Evolutionary conservation across 2,888 invertebrate genomes (phyloP).

Genomic region (Volucella bombylans): DNA sequence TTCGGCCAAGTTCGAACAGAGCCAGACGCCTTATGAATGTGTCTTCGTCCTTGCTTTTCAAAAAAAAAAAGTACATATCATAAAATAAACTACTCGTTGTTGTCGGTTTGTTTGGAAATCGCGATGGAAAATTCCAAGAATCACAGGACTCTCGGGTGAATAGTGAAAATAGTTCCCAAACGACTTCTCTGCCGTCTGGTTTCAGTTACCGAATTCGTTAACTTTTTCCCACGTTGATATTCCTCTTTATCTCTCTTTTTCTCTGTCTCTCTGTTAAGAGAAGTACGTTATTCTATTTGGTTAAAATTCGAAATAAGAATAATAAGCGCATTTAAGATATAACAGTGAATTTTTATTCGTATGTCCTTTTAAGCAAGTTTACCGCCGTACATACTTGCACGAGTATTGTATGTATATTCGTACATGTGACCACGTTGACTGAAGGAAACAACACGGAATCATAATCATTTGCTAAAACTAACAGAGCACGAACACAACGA

Average conservation of each 20-base stretch:
- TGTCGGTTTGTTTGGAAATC: conserved; percentile 34
- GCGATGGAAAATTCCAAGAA: conserved; percentile 7
- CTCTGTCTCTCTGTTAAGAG: conserved; percentile 5
- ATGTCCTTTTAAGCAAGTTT: conserved; percentile 48
- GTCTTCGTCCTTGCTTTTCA: conserved; percentile 54
- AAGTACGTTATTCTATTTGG: neutral
- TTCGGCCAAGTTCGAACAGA: conserved; percentile 8
- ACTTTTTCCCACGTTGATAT: no score
- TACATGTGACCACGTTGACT: conserved; percentile 42
- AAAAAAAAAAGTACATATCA: conserved; percentile 25
- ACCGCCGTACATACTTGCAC: conserved; percentile 10
- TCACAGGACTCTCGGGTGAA: conserved; percentile 37
- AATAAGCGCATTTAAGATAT: conserved; percentile 43
- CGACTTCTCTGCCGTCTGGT: conserved; percentile 47
- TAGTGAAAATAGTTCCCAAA: conserved; percentile 38
- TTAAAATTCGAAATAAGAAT: conserved; percentile 12
- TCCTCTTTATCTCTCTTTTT: neutral
- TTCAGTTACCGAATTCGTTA: neutral
- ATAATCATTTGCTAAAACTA: conserved; percentile 71
- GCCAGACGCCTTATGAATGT: conserved; percentile 45
- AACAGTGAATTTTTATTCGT: conserved; percentile 58
- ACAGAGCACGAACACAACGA: conserved; percentile 58
- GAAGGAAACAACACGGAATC: conserved; percentile 59
- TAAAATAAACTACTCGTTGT: neutral
- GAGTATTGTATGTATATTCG: no score